These are phyloP conservation scores for Columba livia DNA, from an alignment of 2,113 vertebrate species.

Conservation along the genomic window DNA sequence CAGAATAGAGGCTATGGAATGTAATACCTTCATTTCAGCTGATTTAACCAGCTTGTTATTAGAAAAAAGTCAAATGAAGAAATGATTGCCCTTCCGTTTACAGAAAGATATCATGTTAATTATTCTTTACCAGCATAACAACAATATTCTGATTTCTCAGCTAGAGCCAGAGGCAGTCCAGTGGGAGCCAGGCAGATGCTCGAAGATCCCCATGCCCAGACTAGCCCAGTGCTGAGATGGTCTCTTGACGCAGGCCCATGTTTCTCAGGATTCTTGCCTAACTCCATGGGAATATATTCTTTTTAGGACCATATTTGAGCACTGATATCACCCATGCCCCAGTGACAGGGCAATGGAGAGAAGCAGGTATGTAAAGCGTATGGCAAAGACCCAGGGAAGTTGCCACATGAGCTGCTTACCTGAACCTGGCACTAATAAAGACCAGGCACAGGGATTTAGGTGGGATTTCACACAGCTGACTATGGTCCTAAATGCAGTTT, in stretches of 20 bases:
- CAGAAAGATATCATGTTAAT: neutral
- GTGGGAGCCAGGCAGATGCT: neutral
- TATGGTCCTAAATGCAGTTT: neutral
- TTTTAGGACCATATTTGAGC: neutral
- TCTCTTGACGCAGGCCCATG: neutral
- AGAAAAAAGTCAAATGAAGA: neutral
- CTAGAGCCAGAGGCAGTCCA: neutral
- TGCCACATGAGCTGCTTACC: neutral
- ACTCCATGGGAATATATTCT: neutral
- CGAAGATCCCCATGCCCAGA: neutral
- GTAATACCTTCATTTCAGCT: neutral
- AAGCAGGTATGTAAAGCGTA: neutral
- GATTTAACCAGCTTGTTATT: neutral
- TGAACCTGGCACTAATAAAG: neutral
- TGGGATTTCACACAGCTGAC: neutral
- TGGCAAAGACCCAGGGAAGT: neutral
- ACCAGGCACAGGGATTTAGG: neutral
- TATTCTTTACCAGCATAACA: neutral
- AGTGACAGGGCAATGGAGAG: neutral
- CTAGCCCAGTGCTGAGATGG: neutral
- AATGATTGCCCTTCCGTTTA: neutral
- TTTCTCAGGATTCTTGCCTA: neutral
- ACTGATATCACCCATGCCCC: neutral
- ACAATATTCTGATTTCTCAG: neutral
- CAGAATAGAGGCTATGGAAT: neutral